phyloP scores from a whole-genome alignment of 1,140 invertebrate species.

The Acromyrmex echinatior region DNA sequence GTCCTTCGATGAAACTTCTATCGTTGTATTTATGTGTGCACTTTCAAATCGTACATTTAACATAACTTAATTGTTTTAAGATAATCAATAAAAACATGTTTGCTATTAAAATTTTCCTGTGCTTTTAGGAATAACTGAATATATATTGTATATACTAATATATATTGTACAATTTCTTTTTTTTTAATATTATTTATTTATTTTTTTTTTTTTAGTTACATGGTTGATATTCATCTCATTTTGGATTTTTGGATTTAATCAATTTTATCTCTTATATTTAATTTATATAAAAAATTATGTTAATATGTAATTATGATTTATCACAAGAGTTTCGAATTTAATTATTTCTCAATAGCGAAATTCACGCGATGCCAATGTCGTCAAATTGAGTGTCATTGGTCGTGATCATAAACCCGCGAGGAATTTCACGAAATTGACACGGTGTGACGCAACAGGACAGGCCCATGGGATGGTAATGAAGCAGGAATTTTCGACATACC shows the following conservation, averaged over 20 bases:
- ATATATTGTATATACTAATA: too few relatives aligned
- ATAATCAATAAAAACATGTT: not conserved
- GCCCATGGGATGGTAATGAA: slow-evolving; percentile 49
- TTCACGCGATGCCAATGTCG: slow-evolving; percentile 47
- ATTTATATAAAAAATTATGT: not conserved
- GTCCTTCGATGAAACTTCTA: slow-evolving; percentile 29
- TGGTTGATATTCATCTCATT: not conserved
- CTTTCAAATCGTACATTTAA: slow-evolving; percentile 4
- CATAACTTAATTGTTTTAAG: not conserved
- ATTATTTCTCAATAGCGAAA: slow-evolving; percentile 36
- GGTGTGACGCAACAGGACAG: slow-evolving; percentile 47
- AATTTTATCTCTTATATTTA: not conserved
- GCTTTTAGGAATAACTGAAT: not conserved
- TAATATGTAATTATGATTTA: slow-evolving; percentile 10
- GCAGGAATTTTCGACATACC: slow-evolving; percentile 62
- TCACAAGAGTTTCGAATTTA: not conserved
- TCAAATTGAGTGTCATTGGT: slow-evolving; percentile 48
- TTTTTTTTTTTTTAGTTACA: not conserved
- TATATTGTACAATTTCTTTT: not conserved
- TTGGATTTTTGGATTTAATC: not conserved
- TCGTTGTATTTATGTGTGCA: slow-evolving; percentile 8
- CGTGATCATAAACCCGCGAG: slow-evolving; percentile 58
- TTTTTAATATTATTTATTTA: not conserved
- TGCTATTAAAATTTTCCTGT: not conserved
- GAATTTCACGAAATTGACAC: slow-evolving; percentile 59